phyloP scores from a whole-genome alignment of 2,888 invertebrate species.

The Magallana nippona region DNA sequence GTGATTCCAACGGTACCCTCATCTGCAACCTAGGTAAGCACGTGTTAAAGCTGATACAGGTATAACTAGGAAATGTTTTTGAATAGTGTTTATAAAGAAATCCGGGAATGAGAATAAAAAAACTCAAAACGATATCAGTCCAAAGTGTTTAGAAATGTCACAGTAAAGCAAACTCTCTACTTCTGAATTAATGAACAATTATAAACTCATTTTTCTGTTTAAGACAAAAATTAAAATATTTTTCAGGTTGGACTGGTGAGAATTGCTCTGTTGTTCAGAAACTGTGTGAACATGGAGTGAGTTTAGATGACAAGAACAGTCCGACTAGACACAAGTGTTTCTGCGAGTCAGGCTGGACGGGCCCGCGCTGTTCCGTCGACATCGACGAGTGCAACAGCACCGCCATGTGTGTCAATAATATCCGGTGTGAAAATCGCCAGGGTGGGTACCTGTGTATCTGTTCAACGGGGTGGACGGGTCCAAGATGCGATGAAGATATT shows the following conservation, averaged over 20 bases:
- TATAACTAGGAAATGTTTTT: too few species aligned
- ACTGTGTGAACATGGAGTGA: constrained; percentile 4
- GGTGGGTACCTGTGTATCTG: constrained; percentile 38
- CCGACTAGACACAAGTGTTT: neutral
- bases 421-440: constrained; percentile 11
- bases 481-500: constrained; percentile 23
- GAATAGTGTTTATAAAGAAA: too few species aligned
- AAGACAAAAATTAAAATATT: neutral
- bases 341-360: neutral
- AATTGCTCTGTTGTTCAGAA: constrained; percentile 22
- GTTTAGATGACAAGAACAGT: neutral
- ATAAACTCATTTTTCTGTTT: neutral
- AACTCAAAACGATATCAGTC: too few species aligned
- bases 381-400: constrained; percentile 11
- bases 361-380: constrained; percentile 17
- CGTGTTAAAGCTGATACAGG: neutral
- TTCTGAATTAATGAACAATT: too few species aligned
- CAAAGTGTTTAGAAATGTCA: too few species aligned
- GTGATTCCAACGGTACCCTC: constrained; percentile 22
- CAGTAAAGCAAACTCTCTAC: too few species aligned
- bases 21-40: neutral
- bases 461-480: constrained; percentile 25
- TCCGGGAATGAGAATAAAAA: too few species aligned
- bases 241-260: constrained; percentile 34
- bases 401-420: constrained; percentile 19